A percentile compares a stretch with the other conserved stretches of the same genome.
Evolutionary conservation across 2,888 invertebrate species (phyloP).

Genomic region (Notocelia uddmanniana): DNA sequence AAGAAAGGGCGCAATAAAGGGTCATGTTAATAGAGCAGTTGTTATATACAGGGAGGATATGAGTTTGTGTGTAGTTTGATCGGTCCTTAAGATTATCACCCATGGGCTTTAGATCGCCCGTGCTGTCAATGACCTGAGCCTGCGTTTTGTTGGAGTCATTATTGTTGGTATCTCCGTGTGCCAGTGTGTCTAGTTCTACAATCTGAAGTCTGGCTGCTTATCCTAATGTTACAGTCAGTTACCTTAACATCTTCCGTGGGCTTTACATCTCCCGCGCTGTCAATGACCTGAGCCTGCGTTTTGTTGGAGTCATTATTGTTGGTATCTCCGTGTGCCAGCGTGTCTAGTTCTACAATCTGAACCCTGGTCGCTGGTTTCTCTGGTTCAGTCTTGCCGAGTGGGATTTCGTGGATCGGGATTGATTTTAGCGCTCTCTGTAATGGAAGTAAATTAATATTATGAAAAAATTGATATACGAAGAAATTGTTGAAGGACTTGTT

Average conservation of each 20-base stretch:
- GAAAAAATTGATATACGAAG: too few species aligned
- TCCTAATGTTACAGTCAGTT: not conserved
- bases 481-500: too few species aligned
- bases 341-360: slow-evolving; percentile 62
- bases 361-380: slow-evolving; percentile 66
- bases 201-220: slow-evolving; percentile 49
- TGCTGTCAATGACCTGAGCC: slow-evolving; percentile 45
- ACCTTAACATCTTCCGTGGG: slow-evolving; percentile 35
- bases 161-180: slow-evolving; percentile 64
- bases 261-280: slow-evolving; percentile 42
- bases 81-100: slow-evolving; percentile 41
- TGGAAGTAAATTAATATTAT: too few species aligned
- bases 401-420: slow-evolving; percentile 80
- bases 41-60: too few species aligned
- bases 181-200: slow-evolving; percentile 59
- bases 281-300: slow-evolving; percentile 43
- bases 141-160: slow-evolving; percentile 57
- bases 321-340: slow-evolving; percentile 59
- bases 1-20: too few species aligned
- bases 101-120: slow-evolving; percentile 26
- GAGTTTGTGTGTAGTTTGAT: too few species aligned
- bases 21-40: too few species aligned
- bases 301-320: slow-evolving; percentile 62
- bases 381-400: slow-evolving; percentile 61
- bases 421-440: slow-evolving; percentile 85